phyloP scores from a whole-genome alignment of 1,140 invertebrate genomes.

The Rhynchophorus ferrugineus region DNA sequence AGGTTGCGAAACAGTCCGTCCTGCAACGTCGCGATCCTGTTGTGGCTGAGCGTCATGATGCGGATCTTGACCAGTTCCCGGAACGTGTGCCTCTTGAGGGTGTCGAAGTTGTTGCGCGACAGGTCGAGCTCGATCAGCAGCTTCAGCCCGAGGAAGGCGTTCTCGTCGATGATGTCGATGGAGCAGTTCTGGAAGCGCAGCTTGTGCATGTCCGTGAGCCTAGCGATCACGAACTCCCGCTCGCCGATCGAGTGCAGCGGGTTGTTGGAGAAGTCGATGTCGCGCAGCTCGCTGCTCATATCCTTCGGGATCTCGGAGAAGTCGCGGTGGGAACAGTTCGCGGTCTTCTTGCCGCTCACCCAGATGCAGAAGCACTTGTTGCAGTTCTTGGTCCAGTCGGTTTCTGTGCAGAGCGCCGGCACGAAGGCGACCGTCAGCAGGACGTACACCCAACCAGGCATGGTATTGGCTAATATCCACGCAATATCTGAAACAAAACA shows the following conservation, averaged over 20 bases:
- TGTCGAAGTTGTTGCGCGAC: slow-evolving; percentile 64
- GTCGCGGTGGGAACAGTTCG: slow-evolving; percentile 58
- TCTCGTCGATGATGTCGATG: slow-evolving; percentile 58
- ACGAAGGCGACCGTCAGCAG: slow-evolving; percentile 6
- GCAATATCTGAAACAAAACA: slow-evolving; percentile 23
- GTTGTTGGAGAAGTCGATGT: slow-evolving; percentile 68
- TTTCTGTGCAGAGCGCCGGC: too few relatives aligned
- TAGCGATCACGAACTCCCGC: slow-evolving; percentile 60
- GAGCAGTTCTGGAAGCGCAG: slow-evolving; percentile 64
- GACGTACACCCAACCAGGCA: slow-evolving; percentile 15
- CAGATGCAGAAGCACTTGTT: slow-evolving; percentile 67
- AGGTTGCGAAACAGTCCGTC: slow-evolving; percentile 69
- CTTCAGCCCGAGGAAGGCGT: slow-evolving; percentile 65
- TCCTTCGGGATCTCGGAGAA: slow-evolving; percentile 57
- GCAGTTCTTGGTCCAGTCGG: slow-evolving; percentile 51
- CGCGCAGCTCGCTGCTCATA: slow-evolving; percentile 66
- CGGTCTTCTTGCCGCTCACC: slow-evolving; percentile 71
- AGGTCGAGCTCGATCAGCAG: slow-evolving; percentile 81
- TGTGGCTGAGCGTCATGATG: slow-evolving; percentile 63
- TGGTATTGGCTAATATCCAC: slow-evolving; percentile 17
- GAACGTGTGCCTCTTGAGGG: slow-evolving; percentile 64
- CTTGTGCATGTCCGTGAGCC: slow-evolving; percentile 73
- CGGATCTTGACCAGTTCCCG: slow-evolving; percentile 58
- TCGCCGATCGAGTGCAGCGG: slow-evolving; percentile 54
- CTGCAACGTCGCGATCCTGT: slow-evolving; percentile 62